These are phyloP conservation scores for Phaenicophaeus curvirostris DNA, from an alignment of 2,797 vertebrate species.

Conservation along the genomic window DNA sequence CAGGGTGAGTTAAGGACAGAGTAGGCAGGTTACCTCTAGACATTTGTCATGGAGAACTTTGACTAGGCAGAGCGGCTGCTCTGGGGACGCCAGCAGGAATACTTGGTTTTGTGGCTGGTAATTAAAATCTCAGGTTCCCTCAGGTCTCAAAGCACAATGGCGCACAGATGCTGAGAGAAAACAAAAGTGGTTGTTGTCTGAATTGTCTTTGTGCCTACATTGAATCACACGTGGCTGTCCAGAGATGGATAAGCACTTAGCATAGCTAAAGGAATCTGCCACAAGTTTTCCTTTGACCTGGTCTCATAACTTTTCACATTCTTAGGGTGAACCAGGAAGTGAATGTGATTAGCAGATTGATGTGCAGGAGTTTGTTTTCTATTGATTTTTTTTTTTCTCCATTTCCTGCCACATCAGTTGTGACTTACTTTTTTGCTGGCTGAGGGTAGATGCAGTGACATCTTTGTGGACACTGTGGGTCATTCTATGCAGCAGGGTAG, in stretches of 20 bases:
- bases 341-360: neutral
- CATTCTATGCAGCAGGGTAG: neutral
- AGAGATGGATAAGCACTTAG: neutral
- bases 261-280: neutral
- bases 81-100: neutral
- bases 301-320: neutral
- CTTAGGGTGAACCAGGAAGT: rapidly evolving
- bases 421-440: neutral
- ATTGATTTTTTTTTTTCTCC: neutral
- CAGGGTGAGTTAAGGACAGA: neutral
- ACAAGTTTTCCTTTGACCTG: neutral
- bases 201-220: neutral
- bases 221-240: neutral
- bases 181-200: neutral
- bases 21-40: neutral
- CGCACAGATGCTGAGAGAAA: neutral
- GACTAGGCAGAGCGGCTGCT: neutral
- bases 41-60: neutral
- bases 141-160: neutral
- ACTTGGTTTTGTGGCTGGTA: neutral
- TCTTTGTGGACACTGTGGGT: rapidly evolving
- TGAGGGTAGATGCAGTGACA: neutral
- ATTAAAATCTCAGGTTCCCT: neutral
- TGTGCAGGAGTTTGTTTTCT: neutral
- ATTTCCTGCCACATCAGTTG: neutral